Evolutionary conservation across 2,888 invertebrate species (phyloP).

Genomic region (Lumbricus terrestris): DNA sequence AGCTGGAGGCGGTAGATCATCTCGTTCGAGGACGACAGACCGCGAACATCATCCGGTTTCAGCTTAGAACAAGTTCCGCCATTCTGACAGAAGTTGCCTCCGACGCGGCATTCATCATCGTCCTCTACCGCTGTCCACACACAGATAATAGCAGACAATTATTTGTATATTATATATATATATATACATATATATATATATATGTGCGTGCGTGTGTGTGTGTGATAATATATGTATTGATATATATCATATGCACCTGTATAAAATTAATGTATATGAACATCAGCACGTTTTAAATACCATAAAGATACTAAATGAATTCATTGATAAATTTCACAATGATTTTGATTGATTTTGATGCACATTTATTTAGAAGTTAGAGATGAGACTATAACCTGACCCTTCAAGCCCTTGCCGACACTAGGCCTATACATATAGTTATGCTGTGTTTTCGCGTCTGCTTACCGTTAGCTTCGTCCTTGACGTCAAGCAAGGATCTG

Average conservation of each 20-base stretch:
- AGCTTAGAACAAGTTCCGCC: neutral
- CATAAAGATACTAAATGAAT: neutral
- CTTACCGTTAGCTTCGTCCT: neutral
- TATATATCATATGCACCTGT: too few species aligned
- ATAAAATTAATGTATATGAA: too few species aligned
- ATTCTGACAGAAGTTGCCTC: conserved; percentile 13
- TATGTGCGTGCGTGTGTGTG: too few species aligned
- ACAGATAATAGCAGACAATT: neutral
- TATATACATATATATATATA: too few species aligned
- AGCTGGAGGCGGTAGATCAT: conserved; percentile 9
- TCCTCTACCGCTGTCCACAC: neutral
- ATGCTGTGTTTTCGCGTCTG: too few species aligned
- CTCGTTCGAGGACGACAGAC: neutral
- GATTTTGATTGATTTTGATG: neutral
- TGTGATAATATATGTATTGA: too few species aligned
- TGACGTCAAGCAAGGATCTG: neutral
- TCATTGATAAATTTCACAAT: neutral
- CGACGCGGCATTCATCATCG: neutral
- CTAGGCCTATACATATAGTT: too few species aligned
- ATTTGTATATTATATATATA: too few species aligned
- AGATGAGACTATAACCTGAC: too few species aligned
- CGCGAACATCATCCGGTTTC: neutral
- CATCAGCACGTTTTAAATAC: too few species aligned
- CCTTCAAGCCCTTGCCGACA: too few species aligned
- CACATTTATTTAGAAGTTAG: neutral